Percentiles rank a stretch among this genome's conserved stretches.
Conservation (phyloP, 2,797 vertebrate genomes). For the Rhabdophis nuchalis region DNA sequence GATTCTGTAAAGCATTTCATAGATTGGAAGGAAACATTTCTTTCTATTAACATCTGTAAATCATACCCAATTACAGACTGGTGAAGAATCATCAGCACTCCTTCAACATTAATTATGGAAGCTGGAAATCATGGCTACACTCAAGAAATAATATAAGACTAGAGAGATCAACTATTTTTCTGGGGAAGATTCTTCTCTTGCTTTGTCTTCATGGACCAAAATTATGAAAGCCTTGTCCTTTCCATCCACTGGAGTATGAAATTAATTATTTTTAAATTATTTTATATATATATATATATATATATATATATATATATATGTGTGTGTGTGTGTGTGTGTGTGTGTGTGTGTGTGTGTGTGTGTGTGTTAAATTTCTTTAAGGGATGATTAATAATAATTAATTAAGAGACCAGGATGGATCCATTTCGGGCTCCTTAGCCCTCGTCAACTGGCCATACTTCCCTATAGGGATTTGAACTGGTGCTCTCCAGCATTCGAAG, state of each 20-base stretch:
- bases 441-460: too few species aligned
- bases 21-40: neutral
- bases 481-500: too few species aligned
- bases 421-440: too few species aligned
- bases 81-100: neutral
- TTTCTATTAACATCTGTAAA: neutral
- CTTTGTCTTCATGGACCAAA: neutral
- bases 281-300: neutral
- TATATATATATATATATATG: too few species aligned
- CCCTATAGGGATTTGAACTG: too few species aligned
- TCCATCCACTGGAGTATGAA: neutral
- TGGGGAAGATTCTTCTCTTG: neutral
- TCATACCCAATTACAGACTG: neutral
- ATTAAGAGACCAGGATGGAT: too few species aligned
- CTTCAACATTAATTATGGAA: neutral
- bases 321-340: too few species aligned
- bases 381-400: too few species aligned
- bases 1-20: neutral
- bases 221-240: neutral
- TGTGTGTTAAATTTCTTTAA: too few species aligned
- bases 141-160: neutral
- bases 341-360: too few species aligned
- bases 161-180: neutral
- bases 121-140: neutral
- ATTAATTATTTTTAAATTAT: neutral